These are phyloP conservation scores for Struthio camelus DNA, from an alignment of 2,113 vertebrate species.

Conservation along the genomic window DNA sequence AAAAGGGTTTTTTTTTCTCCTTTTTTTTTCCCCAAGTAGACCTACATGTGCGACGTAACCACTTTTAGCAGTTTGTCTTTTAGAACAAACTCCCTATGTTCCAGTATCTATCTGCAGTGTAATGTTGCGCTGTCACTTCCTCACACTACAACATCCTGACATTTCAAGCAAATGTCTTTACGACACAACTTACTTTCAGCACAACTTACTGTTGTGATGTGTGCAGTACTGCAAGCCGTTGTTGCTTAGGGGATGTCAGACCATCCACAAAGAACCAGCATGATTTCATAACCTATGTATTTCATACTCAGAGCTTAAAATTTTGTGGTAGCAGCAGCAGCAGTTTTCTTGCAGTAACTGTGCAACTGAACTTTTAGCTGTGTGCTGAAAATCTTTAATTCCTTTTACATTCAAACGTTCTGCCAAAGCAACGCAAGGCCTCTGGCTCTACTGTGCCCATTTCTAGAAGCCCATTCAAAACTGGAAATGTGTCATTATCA, in stretches of 20 bases:
- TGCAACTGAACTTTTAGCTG: slow-evolving; percentile 1
- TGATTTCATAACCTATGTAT: neutral
- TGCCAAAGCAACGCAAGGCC: slow-evolving; percentile 2
- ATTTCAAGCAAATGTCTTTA: slow-evolving; percentile 29
- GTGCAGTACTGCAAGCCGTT: neutral
- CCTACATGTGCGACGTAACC: neutral
- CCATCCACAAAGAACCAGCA: neutral
- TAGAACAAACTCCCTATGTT: neutral
- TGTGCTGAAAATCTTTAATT: slow-evolving; percentile 18
- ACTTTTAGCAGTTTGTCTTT: neutral
- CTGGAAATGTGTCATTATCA: slow-evolving; percentile 2
- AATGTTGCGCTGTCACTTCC: neutral
- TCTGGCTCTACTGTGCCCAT: slow-evolving; percentile 6
- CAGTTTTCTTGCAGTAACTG: slow-evolving; percentile 38
- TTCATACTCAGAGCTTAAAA: neutral
- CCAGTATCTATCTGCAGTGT: neutral
- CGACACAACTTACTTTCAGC: neutral
- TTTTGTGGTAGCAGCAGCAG: slow-evolving; percentile 18
- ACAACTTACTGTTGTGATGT: neutral
- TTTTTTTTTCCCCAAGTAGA: neutral
- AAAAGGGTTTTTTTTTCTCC: rapidly evolving
- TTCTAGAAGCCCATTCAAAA: neutral
- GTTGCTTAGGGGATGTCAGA: neutral
- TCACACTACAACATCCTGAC: neutral
- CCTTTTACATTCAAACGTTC: slow-evolving; percentile 47